Base-by-base conservation (phyloP, 92 coral and sea anemone species). In the Palythoa heliodiscus region DNA sequence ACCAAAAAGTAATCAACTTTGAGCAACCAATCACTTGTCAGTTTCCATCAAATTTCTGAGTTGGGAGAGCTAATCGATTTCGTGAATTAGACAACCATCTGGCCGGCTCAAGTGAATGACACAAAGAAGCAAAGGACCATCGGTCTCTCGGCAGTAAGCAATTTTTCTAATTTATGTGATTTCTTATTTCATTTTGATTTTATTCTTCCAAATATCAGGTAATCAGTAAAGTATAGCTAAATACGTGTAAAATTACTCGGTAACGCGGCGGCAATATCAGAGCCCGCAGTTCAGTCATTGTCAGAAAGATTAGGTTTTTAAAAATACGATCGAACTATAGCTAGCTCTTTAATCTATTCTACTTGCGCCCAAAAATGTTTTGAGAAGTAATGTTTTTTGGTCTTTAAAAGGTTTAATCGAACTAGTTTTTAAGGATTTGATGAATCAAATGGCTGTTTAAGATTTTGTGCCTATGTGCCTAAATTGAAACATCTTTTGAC, bases 61-160 rank as follows among this genome's bases (percentile, higher is more conserved):
- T 80, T 63, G 84, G 64, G 48, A 80, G 73, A 80, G 73, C 66
- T 80, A 80, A 80, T 80, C 84, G 73, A 64, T 80, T 37, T 67
- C 55, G 20, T 43, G 48, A 67, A 80, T 80, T 80, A 80, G 61
- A 22, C 75, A 80, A 80, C 84, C 84, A 80, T 80, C 84, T 80
- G 84, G 84, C 84, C 66, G 84, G 84, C 40, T 19, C 74, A 80
- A 80, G 60, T 54, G 64, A 47, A 80, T 80, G 73, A 66, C 73
- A 64, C 69, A 80, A 80, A 35, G 20, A 67, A 29, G 71, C 39
- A 80, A 80, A 80, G 74, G 43, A 67, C 47, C 74, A 43, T 23
- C 73, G 15, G 15, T 47, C 43, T 43, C 73, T 22, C 63, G 24
- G 48, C 84, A 48, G 74, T 64, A 66, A 80, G 73, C 38, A 13